A percentile compares a stretch with the other conserved stretches of the same genome.
phyloP scores from a whole-genome alignment of 2,113 vertebrate species.

The Phasianus colchicus region DNA sequence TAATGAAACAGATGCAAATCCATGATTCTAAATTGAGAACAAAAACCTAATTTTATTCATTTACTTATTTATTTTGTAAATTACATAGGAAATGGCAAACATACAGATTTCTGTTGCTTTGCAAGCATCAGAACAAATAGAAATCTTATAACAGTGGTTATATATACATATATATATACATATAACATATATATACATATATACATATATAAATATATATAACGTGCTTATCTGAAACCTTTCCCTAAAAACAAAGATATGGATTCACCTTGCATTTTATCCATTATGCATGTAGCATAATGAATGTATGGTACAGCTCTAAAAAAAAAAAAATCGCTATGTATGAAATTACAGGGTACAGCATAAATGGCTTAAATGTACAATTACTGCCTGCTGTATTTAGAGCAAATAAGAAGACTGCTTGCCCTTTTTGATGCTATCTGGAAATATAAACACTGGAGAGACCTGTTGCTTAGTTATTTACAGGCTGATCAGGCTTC shows the following conservation, averaged over 20 bases:
- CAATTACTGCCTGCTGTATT: slow-evolving; percentile 69
- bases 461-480: background rate
- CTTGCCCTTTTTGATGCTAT: slow-evolving; percentile 64
- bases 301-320: slow-evolving; percentile 59
- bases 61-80: no score
- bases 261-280: slow-evolving; percentile 36
- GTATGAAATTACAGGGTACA: slow-evolving; percentile 66
- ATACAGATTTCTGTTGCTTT: slow-evolving; percentile 8
- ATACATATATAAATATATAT: no score
- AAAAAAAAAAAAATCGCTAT: slow-evolving; percentile 39
- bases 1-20: background rate
- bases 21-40: background rate
- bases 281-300: slow-evolving; percentile 57
- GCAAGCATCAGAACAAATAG: background rate
- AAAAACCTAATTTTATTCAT: background rate
- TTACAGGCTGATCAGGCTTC: background rate
- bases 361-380: slow-evolving; percentile 65
- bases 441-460: slow-evolving; percentile 48
- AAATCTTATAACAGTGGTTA: slow-evolving; percentile 16
- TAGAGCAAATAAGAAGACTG: slow-evolving; percentile 67
- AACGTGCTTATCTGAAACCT: slow-evolving; percentile 56
- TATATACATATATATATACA: background rate
- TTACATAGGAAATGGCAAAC: background rate
- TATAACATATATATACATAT: no score
- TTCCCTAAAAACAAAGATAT: slow-evolving; percentile 5